phyloP scores from a whole-genome alignment of 2,113 vertebrate species.

The Balaeniceps rex region DNA sequence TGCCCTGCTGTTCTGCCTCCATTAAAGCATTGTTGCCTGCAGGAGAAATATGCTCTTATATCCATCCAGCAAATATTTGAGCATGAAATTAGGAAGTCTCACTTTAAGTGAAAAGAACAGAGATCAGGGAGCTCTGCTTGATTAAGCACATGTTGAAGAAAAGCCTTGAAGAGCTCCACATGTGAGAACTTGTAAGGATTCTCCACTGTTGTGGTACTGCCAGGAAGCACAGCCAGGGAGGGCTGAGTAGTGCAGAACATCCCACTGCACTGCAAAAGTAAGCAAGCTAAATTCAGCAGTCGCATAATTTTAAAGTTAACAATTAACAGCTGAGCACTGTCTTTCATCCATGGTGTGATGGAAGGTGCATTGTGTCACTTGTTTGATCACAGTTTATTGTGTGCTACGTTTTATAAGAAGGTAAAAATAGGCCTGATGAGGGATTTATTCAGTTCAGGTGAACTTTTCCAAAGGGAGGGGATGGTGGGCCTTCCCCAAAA shows the following conservation, averaged over 20 bases:
- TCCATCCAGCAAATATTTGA: neutral
- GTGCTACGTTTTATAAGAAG: neutral
- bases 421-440: neutral
- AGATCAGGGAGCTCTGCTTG: neutral
- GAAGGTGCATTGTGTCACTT: neutral
- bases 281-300: neutral
- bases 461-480: neutral
- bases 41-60: neutral
- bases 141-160: neutral
- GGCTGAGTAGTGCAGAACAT: neutral
- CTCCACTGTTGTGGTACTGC: neutral
- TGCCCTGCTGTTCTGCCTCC: neutral
- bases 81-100: neutral
- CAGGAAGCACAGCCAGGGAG: neutral
- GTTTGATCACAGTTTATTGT: neutral
- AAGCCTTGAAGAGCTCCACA: neutral
- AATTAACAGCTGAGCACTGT: neutral
- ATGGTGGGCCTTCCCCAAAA: neutral
- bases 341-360: neutral
- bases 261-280: neutral
- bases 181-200: neutral
- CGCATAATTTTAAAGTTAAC: neutral
- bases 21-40: neutral
- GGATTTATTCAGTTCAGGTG: neutral
- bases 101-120: neutral